Evolutionary conservation across 2,113 vertebrate species (phyloP), one percentile per base, ranked within the genome.

Genomic region (Mormyrus lacerda): DNA sequence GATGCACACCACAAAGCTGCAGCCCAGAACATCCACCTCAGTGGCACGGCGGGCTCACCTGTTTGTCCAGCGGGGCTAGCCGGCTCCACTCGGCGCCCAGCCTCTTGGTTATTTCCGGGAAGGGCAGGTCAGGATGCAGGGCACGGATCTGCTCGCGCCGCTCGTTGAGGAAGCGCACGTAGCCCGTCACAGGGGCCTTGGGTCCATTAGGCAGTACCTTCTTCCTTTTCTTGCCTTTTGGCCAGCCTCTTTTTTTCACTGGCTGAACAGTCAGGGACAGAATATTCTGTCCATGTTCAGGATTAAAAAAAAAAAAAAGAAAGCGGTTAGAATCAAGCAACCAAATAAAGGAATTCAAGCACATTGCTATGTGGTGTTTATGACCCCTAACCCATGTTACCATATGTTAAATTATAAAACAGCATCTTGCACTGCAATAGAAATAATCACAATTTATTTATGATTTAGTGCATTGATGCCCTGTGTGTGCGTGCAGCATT

Each of bases 191-290:
- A 0, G 98, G 98, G 1, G 98, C 98, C 91, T 99, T 99, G n/a
- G 98, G 98, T 8, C 98, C 98, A 0, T 99, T 99, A 1, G 98
- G 98, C 7, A 99, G 95, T 42, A 99, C 97, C 95, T 99, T 99
- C 96, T 99, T 99, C 89, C 98, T 96, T 93, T 99, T 99, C 95
- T 99, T 99, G 61, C 98, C 98, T 91, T 99, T 99, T 0, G 98
- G 98, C 98, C 98, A 99, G 55, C 98, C 98, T 50, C 98, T 96
- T 92, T 99, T 99, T 95, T 98, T 99, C 90, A 97, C 96, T 0
- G 98, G 98, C 97, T 99, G 93, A 9, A 91, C 35, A 79, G 85
- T 89, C 89, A 87, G 50, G 13, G 7, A 84, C 69, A 88, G 55
- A 24, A 82, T 85, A 47, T 89, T 90, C 87, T 90, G 44, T 48